phyloP scores from a whole-genome alignment of 2,797 vertebrate genomes.

The Amniataba percoides region DNA sequence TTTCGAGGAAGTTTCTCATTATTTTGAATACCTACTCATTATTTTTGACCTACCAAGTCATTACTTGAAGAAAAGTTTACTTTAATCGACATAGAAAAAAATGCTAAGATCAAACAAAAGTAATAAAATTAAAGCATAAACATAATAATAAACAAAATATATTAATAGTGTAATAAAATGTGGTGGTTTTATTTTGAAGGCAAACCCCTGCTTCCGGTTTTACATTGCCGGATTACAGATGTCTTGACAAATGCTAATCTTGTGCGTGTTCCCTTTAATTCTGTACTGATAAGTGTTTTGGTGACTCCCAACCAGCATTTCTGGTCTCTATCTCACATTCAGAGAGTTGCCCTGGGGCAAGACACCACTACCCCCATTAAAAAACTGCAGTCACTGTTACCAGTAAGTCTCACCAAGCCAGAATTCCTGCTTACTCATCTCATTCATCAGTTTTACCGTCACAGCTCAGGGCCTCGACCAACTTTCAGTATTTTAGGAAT shows the following conservation, averaged over 20 bases:
- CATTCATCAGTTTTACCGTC: constrained; percentile 77
- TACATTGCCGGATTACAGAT: accelerated
- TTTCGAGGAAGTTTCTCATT: no score
- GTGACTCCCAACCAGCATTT: background rate
- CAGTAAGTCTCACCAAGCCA: constrained; percentile 27
- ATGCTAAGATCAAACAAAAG: background rate
- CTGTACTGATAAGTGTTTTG: background rate
- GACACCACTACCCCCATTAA: no score
- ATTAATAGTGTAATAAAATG: background rate
- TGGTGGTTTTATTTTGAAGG: constrained; percentile 52
- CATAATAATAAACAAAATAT: background rate
- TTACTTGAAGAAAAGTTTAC: no score
- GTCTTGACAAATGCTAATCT: background rate
- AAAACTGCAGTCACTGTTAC: background rate
- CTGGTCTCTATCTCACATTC: background rate
- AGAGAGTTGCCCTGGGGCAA: background rate
- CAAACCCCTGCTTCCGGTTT: background rate
- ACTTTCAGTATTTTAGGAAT: constrained; percentile 78
- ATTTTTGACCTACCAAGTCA: no score
- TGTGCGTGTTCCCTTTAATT: background rate
- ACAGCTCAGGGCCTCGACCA: constrained; percentile 48
- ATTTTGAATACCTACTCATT: no score
- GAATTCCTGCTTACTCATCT: constrained; percentile 85
- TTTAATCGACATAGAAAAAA: no score
- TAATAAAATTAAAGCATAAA: background rate